These are phyloP conservation scores for Ormyrus thymus DNA, from an alignment of 2,888 invertebrate species.

Conservation along the genomic window DNA sequence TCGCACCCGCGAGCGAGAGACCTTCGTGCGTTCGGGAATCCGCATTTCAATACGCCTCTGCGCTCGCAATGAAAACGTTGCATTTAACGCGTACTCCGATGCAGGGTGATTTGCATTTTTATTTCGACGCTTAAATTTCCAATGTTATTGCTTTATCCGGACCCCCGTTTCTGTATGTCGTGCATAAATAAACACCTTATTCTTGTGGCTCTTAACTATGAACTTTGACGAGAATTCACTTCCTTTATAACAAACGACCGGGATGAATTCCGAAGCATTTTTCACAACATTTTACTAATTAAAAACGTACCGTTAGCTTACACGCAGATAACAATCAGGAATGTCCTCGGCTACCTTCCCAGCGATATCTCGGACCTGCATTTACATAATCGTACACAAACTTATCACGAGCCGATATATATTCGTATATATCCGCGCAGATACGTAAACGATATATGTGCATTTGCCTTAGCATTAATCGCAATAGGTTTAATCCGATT, in stretches of 20 bases:
- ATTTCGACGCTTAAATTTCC: too few species aligned
- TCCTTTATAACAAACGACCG: too few species aligned
- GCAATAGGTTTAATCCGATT: slow-evolving; percentile 51
- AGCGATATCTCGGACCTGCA: slow-evolving; percentile 7
- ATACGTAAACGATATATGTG: neutral
- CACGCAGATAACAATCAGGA: slow-evolving; percentile 24
- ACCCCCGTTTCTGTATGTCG: too few species aligned
- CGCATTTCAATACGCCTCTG: slow-evolving; percentile 15
- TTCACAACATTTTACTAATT: too few species aligned
- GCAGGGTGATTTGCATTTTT: neutral
- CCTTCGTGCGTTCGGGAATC: slow-evolving; percentile 41
- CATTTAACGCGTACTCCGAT: neutral
- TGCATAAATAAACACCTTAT: too few species aligned
- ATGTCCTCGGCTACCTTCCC: slow-evolving; percentile 22
- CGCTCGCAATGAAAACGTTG: slow-evolving; percentile 24
- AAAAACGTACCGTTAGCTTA: too few species aligned
- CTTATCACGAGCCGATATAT: too few species aligned
- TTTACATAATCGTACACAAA: too few species aligned
- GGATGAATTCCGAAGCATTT: too few species aligned
- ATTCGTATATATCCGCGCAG: neutral
- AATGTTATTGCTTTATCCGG: too few species aligned
- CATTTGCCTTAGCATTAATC: slow-evolving; percentile 29
- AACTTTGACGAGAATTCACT: too few species aligned
- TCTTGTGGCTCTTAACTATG: too few species aligned
- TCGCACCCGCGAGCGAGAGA: slow-evolving; percentile 36